Base-by-base conservation (phyloP, 23 tunicate species). In the Oikopleura vanhoeffeni region DNA sequence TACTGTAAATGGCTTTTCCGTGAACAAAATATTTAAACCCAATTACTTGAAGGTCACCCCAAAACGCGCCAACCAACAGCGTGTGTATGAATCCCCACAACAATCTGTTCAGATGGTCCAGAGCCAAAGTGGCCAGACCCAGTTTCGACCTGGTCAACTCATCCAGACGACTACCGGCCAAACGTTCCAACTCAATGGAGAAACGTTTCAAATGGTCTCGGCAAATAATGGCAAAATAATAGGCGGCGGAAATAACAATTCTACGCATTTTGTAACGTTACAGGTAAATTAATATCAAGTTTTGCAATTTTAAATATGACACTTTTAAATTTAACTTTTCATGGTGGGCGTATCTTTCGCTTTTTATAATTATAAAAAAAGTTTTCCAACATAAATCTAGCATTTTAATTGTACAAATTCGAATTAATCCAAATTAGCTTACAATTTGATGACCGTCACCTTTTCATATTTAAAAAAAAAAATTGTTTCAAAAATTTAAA, bases 81-180 rank as follows among this genome's bases (percentile, higher is more conserved):
- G 18, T 49, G 60, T 18, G 60, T 8, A 8, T 18, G 18, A 8
- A 8, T 18, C 18, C 18, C 8, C 60, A 18, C 60, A 49, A 18
- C 18, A 8, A 49, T 8, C 8, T 49, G 60, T 8, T 18, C 60
- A 49, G 60, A 18, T 18, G 60, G 60, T 18, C 60, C 60, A 49
- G 60, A 8, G 18, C 60, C 18, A 8, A 8, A 49, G 18, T 8
- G 60, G 18, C 60, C 60, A 8, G 8, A 8, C 60, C 60, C 8
- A 49, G 18, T 18, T 49, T 18, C 60, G 4, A 30, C 38, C 79
- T 38, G 79, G 79, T 24, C 79, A 71, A 32, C 27, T 71, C 38
- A 71, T 71, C 38, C 79, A 30, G 35, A 71, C 79, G 3, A 13
- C 79, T 2, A 18, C 79, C 38, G 79, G 79, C 79, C 79, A 71